Percentiles rank a stretch among this genome's conserved stretches.
phyloP scores from a whole-genome alignment of 92 coral and sea anemone species.

The Pocillopora grandis region DNA sequence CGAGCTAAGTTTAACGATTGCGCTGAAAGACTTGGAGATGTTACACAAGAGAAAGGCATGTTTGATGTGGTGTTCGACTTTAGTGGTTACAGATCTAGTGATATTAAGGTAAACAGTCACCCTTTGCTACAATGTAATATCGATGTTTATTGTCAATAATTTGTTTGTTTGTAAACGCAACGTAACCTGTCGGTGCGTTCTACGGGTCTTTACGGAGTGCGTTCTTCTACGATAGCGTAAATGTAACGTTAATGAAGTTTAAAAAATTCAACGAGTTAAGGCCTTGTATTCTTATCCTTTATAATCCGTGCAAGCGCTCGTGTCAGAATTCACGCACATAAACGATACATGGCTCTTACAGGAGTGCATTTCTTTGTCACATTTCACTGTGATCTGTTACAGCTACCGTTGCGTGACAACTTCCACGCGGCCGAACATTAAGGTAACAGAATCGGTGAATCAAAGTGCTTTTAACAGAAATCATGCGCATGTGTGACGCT shows the following conservation, averaged over 20 bases:
- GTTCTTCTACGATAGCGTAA: too few species aligned
- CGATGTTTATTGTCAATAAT: not conserved
- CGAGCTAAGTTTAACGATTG: constrained; percentile 54
- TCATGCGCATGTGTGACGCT: too few species aligned
- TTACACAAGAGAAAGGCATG: constrained; percentile 50
- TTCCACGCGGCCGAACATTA: not conserved
- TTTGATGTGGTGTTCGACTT: constrained; percentile 79
- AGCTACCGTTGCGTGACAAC: constrained; percentile 1
- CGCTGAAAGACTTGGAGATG: constrained; percentile 42
- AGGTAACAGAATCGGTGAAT: too few species aligned
- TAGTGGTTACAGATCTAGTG: constrained; percentile 57
- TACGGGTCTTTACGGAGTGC: too few species aligned
- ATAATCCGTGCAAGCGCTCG: not conserved
- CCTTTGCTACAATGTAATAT: constrained; percentile 2
- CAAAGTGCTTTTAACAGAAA: too few species aligned
- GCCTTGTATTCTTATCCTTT: too few species aligned
- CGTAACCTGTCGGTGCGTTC: too few species aligned
- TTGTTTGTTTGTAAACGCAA: not conserved
- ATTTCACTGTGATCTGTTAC: not conserved
- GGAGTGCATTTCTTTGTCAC: not conserved
- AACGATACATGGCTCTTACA: not conserved
- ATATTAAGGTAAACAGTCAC: constrained; percentile 67
- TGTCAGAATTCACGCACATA: not conserved
- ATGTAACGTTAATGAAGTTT: too few species aligned
- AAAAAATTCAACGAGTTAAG: too few species aligned